Evolutionary conservation across 2,113 vertebrate species (phyloP).

Genomic region (Zapornia atra): DNA sequence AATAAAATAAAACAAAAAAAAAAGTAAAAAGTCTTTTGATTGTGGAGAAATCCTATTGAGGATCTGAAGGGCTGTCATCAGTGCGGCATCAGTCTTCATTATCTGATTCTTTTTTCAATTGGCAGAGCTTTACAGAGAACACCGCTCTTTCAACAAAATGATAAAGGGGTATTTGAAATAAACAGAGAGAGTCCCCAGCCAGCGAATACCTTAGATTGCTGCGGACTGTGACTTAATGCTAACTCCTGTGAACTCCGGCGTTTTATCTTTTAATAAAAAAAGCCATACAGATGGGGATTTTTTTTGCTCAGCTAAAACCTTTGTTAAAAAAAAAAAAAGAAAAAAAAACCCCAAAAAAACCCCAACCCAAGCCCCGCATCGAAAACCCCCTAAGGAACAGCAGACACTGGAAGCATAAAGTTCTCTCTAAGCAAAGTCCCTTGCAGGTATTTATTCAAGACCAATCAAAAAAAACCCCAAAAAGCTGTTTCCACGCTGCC

Average conservation of each 20-base stretch:
- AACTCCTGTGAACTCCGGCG: slow-evolving; percentile 67
- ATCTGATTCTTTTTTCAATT: slow-evolving; percentile 70
- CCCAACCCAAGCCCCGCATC: not conserved
- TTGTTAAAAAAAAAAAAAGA: slow-evolving; percentile 15
- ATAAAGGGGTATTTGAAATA: slow-evolving; percentile 72
- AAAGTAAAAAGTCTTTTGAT: slow-evolving; percentile 65
- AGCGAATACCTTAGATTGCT: slow-evolving; percentile 55
- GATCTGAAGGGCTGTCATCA: slow-evolving; percentile 67
- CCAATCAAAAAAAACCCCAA: not conserved
- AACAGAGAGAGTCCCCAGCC: slow-evolving; percentile 73
- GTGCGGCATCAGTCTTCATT: slow-evolving; percentile 66
- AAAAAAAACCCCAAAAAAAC: no score
- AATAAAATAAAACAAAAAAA: slow-evolving; percentile 50
- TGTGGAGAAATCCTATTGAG: slow-evolving; percentile 67
- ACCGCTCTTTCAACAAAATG: slow-evolving; percentile 68
- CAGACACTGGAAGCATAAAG: slow-evolving; percentile 18
- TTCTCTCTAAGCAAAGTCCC: not conserved
- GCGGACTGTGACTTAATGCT: slow-evolving; percentile 70
- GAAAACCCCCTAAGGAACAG: not conserved
- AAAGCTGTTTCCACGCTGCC: not conserved
- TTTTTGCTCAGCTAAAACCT: slow-evolving; percentile 32
- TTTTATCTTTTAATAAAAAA: slow-evolving; percentile 76
- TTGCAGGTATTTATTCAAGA: not conserved
- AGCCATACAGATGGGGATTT: slow-evolving; percentile 53
- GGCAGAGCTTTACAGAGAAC: slow-evolving; percentile 71